phyloP scores from a whole-genome alignment of 2,797 vertebrate genomes.

The Enteromius radiatus region DNA sequence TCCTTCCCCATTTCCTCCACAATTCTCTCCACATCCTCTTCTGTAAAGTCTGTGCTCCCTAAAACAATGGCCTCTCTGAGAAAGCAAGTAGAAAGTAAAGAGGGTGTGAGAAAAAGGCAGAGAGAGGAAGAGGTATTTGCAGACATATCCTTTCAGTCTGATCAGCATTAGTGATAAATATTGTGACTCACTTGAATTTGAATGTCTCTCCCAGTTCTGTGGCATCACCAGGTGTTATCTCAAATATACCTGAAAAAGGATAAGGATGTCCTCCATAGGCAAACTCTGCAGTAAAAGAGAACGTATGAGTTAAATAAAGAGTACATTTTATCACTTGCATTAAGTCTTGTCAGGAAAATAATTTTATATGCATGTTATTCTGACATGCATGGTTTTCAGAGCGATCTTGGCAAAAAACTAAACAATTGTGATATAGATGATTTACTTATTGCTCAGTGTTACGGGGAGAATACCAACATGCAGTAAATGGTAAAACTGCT shows the following conservation, averaged over 20 bases:
- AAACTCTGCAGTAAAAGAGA: conserved; percentile 83
- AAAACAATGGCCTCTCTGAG: conserved; percentile 94
- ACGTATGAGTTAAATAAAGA: background rate
- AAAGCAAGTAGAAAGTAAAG: background rate
- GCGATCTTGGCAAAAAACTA: too few species aligned
- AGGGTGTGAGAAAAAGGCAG: background rate
- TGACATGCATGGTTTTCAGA: background rate
- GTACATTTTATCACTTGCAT: background rate
- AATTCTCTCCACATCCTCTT: conserved; percentile 96
- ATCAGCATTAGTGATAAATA: background rate
- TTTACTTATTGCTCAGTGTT: background rate
- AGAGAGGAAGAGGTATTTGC: conserved; percentile 1
- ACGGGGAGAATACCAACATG: too few species aligned
- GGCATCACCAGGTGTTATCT: conserved; percentile 96
- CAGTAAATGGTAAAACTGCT: too few species aligned
- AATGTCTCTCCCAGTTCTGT: conserved; percentile 97
- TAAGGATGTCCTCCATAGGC: conserved; percentile 98
- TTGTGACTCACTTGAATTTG: conserved; percentile 94
- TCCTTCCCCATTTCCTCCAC: conserved; percentile 98
- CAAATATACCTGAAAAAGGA: conserved; percentile 98
- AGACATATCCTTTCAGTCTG: background rate
- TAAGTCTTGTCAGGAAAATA: background rate
- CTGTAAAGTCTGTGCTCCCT: conserved; percentile 97
- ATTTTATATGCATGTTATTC: background rate
- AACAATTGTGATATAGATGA: background rate